phyloP scores from a whole-genome alignment of 2,113 vertebrate genomes.

The Paramisgurnus dabryanus region DNA sequence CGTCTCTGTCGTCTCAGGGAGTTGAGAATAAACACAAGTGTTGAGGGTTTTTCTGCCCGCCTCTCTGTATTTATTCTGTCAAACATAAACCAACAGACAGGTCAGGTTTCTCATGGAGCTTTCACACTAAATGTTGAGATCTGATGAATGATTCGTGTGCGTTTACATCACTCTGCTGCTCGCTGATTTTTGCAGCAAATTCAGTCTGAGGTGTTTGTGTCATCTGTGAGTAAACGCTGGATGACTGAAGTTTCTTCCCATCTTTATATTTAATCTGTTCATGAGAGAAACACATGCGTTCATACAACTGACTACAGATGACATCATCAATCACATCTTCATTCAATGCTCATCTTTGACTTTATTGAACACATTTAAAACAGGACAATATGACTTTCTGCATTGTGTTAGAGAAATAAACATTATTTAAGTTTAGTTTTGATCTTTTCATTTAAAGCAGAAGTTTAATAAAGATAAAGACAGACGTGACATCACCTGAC shows the following conservation, averaged over 20 bases:
- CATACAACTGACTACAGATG: not conserved
- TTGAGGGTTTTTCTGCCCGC: slow-evolving; percentile 52
- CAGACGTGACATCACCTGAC: slow-evolving; percentile 71
- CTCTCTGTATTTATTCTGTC: slow-evolving; percentile 65
- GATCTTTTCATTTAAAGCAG: no score
- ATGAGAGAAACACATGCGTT: slow-evolving; percentile 4
- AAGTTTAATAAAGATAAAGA: no score
- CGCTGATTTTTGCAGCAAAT: slow-evolving; percentile 65
- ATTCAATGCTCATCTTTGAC: no score
- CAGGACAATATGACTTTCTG: no score
- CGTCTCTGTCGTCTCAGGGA: slow-evolving; percentile 59
- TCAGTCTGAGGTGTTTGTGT: slow-evolving; percentile 67
- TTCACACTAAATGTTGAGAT: no score
- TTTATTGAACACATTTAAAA: no score
- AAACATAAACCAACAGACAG: not conserved
- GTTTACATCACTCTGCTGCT: slow-evolving; percentile 68
- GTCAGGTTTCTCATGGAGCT: no score
- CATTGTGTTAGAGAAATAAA: no score
- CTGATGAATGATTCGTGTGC: no score
- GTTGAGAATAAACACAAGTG: slow-evolving; percentile 59
- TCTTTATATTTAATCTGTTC: slow-evolving; percentile 66
- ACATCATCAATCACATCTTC: not conserved
- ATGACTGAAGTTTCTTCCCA: slow-evolving; percentile 22
- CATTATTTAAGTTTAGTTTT: no score
- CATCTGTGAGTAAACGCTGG: slow-evolving; percentile 69